These are phyloP conservation scores for Camelus dromedarius DNA, from an alignment of 2,113 vertebrate species.

Conservation along the genomic window DNA sequence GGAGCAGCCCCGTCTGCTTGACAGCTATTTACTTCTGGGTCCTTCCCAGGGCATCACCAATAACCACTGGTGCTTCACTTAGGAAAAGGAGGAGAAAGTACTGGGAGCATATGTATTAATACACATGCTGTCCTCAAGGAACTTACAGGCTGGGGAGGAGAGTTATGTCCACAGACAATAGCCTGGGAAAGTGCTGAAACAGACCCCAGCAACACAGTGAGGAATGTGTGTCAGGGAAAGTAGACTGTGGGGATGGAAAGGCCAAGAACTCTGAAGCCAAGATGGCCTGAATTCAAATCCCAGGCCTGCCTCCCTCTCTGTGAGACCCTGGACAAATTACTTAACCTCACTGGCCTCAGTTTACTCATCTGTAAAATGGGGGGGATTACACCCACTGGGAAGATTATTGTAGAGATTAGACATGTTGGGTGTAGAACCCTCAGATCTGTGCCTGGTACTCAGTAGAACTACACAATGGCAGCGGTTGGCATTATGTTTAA, in stretches of 20 bases:
- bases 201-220: neutral
- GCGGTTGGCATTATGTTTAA: neutral
- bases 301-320: neutral
- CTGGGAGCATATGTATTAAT: neutral
- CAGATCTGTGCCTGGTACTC: neutral
- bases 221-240: neutral
- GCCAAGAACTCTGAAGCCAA: conserved; percentile 23
- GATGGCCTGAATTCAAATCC: neutral
- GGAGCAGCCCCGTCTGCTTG: neutral
- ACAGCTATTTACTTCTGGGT: neutral
- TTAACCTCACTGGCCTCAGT: conserved; percentile 4
- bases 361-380: conserved; percentile 37
- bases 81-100: conserved; percentile 1
- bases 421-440: neutral
- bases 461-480: neutral
- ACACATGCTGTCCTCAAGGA: neutral
- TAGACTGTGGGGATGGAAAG: neutral
- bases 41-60: neutral
- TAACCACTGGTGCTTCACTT: neutral
- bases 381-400: neutral
- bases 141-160: neutral
- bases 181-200: neutral
- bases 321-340: neutral
- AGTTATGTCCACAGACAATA: neutral
- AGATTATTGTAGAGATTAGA: neutral